A percentile compares a stretch with the other conserved stretches of the same genome.
Evolutionary conservation across 2,888 invertebrate species (phyloP).

Genomic region (Callyntrura sp.): DNA sequence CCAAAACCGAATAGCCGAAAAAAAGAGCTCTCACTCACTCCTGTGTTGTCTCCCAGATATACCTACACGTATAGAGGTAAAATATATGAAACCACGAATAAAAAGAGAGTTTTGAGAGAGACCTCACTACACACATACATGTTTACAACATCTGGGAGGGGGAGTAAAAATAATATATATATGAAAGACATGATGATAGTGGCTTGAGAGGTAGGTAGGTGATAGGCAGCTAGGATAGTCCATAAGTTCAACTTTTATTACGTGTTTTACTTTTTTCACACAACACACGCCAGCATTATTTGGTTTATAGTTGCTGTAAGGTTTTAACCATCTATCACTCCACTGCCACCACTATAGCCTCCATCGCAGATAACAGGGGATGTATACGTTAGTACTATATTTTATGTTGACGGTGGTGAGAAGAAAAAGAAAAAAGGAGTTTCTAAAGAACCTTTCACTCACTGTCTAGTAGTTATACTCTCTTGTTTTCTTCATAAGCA

Average conservation of each 20-base stretch:
- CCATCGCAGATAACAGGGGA: no score
- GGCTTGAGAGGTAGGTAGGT: not conserved
- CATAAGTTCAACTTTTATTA: slow-evolving; percentile 5
- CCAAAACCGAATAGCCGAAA: slow-evolving; percentile 65
- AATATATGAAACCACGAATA: no score
- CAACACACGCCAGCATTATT: no score
- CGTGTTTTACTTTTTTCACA: slow-evolving; percentile 43
- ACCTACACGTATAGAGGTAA: not conserved
- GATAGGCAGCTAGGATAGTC: not conserved
- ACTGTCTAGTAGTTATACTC: slow-evolving; percentile 17
- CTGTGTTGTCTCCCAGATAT: no score
- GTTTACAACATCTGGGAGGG: no score
- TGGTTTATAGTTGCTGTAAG: no score
- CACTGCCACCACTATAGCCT: no score
- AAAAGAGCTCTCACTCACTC: slow-evolving; percentile 22
- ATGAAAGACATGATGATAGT: not conserved
- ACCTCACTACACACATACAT: not conserved
- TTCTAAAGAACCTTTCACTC: slow-evolving; percentile 63
- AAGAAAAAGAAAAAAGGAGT: not conserved
- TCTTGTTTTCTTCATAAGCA: no score
- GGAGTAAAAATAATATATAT: not conserved
- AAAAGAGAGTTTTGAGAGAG: no score
- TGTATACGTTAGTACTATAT: no score
- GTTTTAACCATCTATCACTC: no score
- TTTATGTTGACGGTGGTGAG: no score